Conservation (phyloP, 2,797 vertebrate species). For the Falco columbarius region DNA sequence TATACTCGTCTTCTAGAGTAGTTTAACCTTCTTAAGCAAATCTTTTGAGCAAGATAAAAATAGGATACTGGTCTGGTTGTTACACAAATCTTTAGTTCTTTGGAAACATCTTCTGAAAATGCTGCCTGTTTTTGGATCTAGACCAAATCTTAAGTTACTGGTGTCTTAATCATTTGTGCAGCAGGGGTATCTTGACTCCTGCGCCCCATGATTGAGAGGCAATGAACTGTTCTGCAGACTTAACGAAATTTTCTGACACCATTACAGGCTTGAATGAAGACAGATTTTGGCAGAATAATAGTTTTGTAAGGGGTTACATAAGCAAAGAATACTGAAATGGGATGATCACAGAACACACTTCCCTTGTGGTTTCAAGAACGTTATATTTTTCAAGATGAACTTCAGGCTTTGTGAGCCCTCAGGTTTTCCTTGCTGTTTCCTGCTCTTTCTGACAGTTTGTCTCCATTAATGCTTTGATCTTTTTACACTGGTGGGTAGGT, state of each 20-base stretch:
- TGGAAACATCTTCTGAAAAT: neutral
- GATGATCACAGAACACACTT: neutral
- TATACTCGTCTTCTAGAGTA: neutral
- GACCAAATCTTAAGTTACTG: neutral
- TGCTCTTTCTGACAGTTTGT: neutral
- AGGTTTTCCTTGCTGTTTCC: neutral
- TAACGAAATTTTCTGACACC: constrained; percentile 2
- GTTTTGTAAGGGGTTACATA: constrained; percentile 11
- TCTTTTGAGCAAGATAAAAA: neutral
- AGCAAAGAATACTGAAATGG: neutral
- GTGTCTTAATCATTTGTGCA: neutral
- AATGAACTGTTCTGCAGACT: neutral
- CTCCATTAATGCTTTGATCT: neutral
- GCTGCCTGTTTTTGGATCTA: neutral
- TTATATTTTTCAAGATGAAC: neutral
- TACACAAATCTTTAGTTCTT: neutral
- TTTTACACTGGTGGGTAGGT: neutral
- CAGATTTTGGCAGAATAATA: constrained; percentile 15
- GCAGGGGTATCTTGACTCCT: neutral
- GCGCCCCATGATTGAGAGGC: neutral
- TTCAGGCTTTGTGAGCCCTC: neutral
- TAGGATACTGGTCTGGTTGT: neutral
- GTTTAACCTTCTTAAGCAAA: neutral
- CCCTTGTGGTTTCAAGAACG: neutral
- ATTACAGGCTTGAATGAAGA: constrained; percentile 12